Evolutionary conservation across 2,113 vertebrate genomes (phyloP), one percentile per base, ranked within the genome.

Genomic region (Chaetops frenatus): DNA sequence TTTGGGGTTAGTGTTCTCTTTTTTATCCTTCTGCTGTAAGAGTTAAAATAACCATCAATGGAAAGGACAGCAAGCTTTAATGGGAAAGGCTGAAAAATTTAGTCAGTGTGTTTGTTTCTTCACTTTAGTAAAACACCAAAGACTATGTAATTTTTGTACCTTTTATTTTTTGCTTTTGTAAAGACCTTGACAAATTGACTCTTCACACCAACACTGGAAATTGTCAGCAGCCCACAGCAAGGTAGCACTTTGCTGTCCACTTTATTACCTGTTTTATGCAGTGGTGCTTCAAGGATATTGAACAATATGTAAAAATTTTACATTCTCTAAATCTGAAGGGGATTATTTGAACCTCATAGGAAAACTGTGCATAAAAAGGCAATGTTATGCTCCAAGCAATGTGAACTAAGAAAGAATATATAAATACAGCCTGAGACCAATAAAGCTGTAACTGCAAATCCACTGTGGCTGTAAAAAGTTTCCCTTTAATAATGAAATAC

Each of bases 401-500:
- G 61, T 92, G 83, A 94, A 89, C 67, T 91, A 81, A 79, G 88
- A 88, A 89, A 91, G 93, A 92, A 94, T 91, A 87, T 89, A 72
- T 87, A 89, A 95, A 91, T 87, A 85, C 42, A 95, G 73, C 84
- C 70, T 38, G 81, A 92, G 91, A 94, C 81, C 57, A 82, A 91
- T 95, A 96, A 94, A 94, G 83, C 91, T 92, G 86, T 50, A 85
- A 82, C 91, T 91, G 81, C 66, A 95, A 95, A 94, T 94, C 91
- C 65, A 72, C 70, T 76, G 78, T 90, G 87, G 78, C 62, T 85
- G 79, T 81, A 95, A 96, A 94, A 87, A 53, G 45, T 87, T 95
- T 95, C 70, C 73, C 78, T 95, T 96, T 90, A 92, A 95, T 94
- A 96, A 90, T 87, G 93, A 95, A 95, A 95, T 95, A 95, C 48